Conservation (phyloP, 2,113 vertebrate species). For the Caloenas nicobarica region DNA sequence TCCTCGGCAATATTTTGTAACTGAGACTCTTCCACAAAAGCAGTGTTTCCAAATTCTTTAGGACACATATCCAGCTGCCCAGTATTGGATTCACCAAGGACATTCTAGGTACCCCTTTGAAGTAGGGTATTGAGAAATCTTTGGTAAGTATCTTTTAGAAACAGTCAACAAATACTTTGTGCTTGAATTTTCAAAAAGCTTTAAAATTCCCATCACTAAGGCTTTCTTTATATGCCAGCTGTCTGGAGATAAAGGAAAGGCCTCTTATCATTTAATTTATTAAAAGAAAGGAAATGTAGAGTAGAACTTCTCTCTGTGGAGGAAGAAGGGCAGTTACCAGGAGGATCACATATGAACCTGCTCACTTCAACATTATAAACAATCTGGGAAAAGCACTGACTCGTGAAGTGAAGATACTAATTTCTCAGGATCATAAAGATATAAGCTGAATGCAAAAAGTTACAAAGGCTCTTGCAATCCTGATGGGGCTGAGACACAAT, state of each 20-base stretch:
- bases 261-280: neutral
- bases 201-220: neutral
- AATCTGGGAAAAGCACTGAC: neutral
- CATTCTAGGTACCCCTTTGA: neutral
- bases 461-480: neutral
- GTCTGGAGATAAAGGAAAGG: neutral
- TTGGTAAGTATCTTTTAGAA: neutral
- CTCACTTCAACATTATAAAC: neutral
- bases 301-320: neutral
- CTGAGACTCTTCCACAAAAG: neutral
- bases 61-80: accelerated
- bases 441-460: neutral
- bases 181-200: neutral
- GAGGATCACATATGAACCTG: neutral
- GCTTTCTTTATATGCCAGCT: neutral
- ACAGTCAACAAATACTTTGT: accelerated
- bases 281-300: neutral
- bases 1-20: neutral
- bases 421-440: neutral
- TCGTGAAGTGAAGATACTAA: neutral
- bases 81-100: neutral
- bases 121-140: neutral
- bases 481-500: neutral
- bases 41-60: neutral
- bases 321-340: neutral